A percentile compares a stretch with the other conserved stretches of the same genome.
phyloP scores from a whole-genome alignment of 2,888 invertebrate genomes.

The Pseudolycoriella hygida region DNA sequence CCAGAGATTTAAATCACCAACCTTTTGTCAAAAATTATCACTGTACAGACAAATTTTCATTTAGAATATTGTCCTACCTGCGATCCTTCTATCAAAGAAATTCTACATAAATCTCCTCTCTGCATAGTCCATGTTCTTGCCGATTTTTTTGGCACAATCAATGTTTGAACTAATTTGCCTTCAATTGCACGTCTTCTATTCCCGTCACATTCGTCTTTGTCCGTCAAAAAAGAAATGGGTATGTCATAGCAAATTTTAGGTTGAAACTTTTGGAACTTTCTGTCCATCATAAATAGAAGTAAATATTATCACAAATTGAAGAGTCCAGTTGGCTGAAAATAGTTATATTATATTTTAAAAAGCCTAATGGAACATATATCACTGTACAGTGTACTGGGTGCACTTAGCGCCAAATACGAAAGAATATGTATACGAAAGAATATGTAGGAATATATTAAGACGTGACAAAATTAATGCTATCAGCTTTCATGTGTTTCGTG shows the following conservation, averaged over 20 bases:
- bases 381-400: too few species aligned
- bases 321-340: too few species aligned
- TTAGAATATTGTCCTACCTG: constrained; percentile 17
- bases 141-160: constrained; percentile 25
- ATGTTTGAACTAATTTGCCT: constrained; percentile 19
- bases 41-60: background rate
- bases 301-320: too few species aligned
- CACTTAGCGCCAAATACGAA: too few species aligned
- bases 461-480: too few species aligned
- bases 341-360: too few species aligned
- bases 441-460: too few species aligned
- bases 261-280: background rate
- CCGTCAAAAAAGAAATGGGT: constrained; percentile 21
- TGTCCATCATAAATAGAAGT: too few species aligned
- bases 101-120: constrained; percentile 28
- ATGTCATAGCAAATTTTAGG: constrained; percentile 27
- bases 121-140: constrained; percentile 29
- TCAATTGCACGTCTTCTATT: constrained; percentile 20
- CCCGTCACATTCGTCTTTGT: constrained; percentile 20
- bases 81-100: constrained; percentile 27
- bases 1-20: constrained; percentile 32
- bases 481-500: too few species aligned
- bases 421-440: too few species aligned
- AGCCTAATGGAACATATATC: too few species aligned
- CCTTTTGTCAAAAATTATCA: constrained; percentile 9